A percentile compares a stretch with the other conserved stretches of the same genome.
These are phyloP conservation scores for Epiblema foenella DNA, from an alignment of 2,888 invertebrate genomes.

Conservation along the genomic window DNA sequence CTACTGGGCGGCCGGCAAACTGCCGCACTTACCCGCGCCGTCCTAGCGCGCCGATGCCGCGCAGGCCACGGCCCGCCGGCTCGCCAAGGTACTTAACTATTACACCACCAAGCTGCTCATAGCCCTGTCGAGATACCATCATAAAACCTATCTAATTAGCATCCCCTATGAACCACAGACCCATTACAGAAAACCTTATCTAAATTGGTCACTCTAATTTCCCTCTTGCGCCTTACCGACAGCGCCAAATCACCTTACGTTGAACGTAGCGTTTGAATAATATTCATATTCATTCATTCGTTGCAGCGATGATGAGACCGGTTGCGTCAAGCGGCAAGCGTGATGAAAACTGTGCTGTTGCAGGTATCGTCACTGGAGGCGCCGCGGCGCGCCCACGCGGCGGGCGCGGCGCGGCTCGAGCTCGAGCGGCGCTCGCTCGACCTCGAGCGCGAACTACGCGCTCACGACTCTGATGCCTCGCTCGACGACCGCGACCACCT, in stretches of 20 bases:
- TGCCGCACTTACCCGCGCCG: conserved; percentile 81
- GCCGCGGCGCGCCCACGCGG: conserved; percentile 58
- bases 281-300: too few relatives aligned
- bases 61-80: conserved; percentile 61
- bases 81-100: conserved; percentile 70
- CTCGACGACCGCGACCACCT: conserved; percentile 80
- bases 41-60: conserved; percentile 78
- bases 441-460: conserved; percentile 80
- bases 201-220: too few relatives aligned
- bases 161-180: too few relatives aligned
- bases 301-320: too few relatives aligned
- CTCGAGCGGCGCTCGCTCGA: conserved; percentile 81
- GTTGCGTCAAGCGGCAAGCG: too few relatives aligned
- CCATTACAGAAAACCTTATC: too few relatives aligned
- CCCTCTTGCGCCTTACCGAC: too few relatives aligned
- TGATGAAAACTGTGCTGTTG: too few relatives aligned
- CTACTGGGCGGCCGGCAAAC: conserved; percentile 66
- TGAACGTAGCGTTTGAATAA: too few relatives aligned
- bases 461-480: conserved; percentile 75
- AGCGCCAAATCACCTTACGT: not conserved
- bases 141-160: too few relatives aligned
- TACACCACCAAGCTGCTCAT: too few relatives aligned
- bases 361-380: conserved; percentile 80
- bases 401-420: conserved; percentile 67
- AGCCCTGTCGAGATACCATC: too few relatives aligned